These are phyloP conservation scores for Lophotis ruficrista DNA, from an alignment of 2,113 vertebrate genomes.

Conservation along the genomic window DNA sequence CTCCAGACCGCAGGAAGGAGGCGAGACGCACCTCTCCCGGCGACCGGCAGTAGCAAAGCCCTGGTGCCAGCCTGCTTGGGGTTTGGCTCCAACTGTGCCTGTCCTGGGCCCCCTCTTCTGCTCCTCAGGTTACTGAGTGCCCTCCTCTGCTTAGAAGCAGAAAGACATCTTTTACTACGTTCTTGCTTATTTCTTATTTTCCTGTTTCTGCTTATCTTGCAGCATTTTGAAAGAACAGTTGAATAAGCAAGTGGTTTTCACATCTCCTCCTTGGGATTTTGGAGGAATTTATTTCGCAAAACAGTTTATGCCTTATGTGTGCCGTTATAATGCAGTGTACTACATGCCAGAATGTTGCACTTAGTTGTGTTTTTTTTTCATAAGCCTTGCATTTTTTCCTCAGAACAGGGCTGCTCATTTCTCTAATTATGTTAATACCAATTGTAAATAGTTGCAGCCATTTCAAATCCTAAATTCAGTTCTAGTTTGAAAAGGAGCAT, in stretches of 20 bases:
- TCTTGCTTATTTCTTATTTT: neutral
- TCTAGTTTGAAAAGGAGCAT: neutral
- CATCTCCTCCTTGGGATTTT: neutral
- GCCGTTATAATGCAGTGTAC: neutral
- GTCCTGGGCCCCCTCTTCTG: neutral
- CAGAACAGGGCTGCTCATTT: neutral
- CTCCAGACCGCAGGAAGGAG: fast-evolving
- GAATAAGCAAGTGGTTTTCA: neutral
- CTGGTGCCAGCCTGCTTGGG: neutral
- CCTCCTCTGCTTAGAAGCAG: neutral
- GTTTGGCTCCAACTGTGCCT: fast-evolving
- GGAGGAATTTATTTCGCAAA: neutral
- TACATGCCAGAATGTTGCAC: neutral
- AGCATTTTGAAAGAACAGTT: neutral
- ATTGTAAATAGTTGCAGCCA: neutral
- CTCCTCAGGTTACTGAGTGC: neutral
- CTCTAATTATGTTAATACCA: neutral
- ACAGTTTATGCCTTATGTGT: neutral
- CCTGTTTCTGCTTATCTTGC: neutral
- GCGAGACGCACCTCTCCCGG: neutral
- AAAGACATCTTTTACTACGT: neutral
- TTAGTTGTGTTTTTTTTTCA: neutral
- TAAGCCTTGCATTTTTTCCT: neutral
- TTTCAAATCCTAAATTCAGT: neutral
- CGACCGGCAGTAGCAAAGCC: neutral